phyloP scores from a whole-genome alignment of 92 coral and sea anemone genomes.

The Micromussa lordhowensis region DNA sequence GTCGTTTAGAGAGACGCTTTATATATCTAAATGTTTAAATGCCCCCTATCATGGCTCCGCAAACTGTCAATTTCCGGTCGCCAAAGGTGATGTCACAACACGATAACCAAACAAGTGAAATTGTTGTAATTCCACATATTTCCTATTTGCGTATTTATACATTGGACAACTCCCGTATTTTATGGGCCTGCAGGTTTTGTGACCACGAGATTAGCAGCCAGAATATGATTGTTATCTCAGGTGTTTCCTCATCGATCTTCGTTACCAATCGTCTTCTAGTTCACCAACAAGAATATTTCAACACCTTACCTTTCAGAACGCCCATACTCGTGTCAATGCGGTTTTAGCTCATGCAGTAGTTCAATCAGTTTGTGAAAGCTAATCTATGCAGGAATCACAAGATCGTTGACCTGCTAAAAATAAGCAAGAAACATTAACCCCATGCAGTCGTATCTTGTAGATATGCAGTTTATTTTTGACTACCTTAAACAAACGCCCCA shows the following conservation, averaged over 20 bases:
- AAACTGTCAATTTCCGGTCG: constrained; percentile 29
- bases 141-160: not conserved
- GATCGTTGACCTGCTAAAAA: constrained; percentile 9
- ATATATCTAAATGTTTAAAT: constrained; percentile 25
- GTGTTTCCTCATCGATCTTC: not conserved
- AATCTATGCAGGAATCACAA: not conserved
- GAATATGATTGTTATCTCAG: not conserved
- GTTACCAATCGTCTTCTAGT: not conserved
- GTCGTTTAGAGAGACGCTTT: not conserved
- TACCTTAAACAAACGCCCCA: not conserved
- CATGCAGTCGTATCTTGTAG: not conserved
- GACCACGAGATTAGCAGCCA: not conserved
- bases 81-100: constrained; percentile 23
- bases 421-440: constrained; percentile 1
- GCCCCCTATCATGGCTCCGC: not conserved
- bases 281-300: not conserved
- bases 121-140: constrained; percentile 25
- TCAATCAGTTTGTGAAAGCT: not conserved
- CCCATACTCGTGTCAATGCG: not conserved
- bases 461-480: not conserved
- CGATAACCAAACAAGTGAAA: constrained; percentile 10
- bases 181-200: not conserved
- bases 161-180: not conserved
- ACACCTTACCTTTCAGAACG: not conserved
- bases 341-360: not conserved